Evolutionary conservation across 2,888 invertebrate genomes (phyloP).

Genomic region (Limnephilus lunatus): DNA sequence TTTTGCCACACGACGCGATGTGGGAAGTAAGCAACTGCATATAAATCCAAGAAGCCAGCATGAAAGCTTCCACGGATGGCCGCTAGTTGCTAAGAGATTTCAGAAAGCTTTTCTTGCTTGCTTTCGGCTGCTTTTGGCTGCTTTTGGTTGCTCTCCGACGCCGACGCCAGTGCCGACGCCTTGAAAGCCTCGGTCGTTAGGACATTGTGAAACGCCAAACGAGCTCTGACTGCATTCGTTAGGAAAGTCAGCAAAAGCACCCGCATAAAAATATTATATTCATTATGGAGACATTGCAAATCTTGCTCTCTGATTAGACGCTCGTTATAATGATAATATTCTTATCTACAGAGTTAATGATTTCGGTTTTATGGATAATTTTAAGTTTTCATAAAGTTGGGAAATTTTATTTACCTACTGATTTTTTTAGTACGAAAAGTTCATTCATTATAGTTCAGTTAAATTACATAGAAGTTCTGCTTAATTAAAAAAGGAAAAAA

Average conservation of each 20-base stretch:
- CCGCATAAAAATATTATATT: constrained; percentile 1
- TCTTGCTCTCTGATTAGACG: not conserved
- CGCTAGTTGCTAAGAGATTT: not conserved
- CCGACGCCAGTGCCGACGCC: not conserved
- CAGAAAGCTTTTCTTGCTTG: not conserved
- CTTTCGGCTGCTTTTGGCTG: not conserved
- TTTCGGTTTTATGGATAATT: not conserved
- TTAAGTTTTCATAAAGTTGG: not conserved
- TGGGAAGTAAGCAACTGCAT: not conserved
- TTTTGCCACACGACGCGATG: not conserved
- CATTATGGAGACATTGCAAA: not conserved
- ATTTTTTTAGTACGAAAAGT: not conserved
- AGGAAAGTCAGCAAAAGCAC: constrained; percentile 5
- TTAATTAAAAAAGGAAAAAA: too few relatives aligned
- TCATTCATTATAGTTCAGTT: too few relatives aligned
- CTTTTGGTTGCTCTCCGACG: not conserved
- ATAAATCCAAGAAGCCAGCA: not conserved
- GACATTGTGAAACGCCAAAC: not conserved
- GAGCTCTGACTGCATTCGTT: constrained; percentile 22
- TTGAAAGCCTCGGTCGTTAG: constrained; percentile 24
- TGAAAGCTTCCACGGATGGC: not conserved
- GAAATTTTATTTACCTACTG: not conserved
- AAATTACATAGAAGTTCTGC: too few relatives aligned
- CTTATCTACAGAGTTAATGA: not conserved
- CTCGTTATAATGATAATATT: not conserved